Conservation (phyloP, 2,888 invertebrate species). For the Hypercompe scribonia region DNA sequence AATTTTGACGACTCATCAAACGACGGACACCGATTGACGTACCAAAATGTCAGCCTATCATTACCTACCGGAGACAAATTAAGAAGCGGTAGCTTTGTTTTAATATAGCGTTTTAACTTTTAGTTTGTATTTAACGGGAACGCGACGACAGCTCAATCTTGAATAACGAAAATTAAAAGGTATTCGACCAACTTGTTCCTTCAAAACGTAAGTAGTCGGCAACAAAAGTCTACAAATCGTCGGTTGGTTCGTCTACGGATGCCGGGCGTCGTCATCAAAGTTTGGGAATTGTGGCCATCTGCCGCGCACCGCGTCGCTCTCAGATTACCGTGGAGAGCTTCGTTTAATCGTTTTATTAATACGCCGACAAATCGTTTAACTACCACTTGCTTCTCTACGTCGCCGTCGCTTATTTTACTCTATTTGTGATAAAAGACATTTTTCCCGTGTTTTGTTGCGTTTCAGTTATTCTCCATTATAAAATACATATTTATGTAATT, state of each 20-base stretch:
- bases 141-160: slow-evolving; percentile 28
- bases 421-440: slow-evolving; percentile 48
- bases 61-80: slow-evolving; percentile 67
- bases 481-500: not conserved
- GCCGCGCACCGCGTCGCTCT: slow-evolving; percentile 79
- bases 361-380: slow-evolving; percentile 85
- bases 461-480: slow-evolving; percentile 6
- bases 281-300: slow-evolving; percentile 85
- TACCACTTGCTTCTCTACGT: slow-evolving; percentile 70
- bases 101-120: slow-evolving; percentile 45
- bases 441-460: slow-evolving; percentile 41
- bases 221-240: slow-evolving; percentile 78
- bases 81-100: slow-evolving; percentile 46
- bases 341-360: slow-evolving; percentile 87
- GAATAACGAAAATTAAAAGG: slow-evolving; percentile 57
- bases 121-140: slow-evolving; percentile 35
- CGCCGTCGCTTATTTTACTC: slow-evolving; percentile 59
- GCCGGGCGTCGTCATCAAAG: slow-evolving; percentile 82
- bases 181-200: slow-evolving; percentile 63
- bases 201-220: slow-evolving; percentile 69
- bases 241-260: slow-evolving; percentile 72
- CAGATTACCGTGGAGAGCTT: slow-evolving; percentile 84
- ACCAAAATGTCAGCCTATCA: slow-evolving; percentile 69
- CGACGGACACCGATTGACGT: slow-evolving; percentile 79
- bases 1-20: slow-evolving; percentile 86